phyloP scores from a whole-genome alignment of 2,888 invertebrate species.

The Scaptomyza cyrtandrae region DNA sequence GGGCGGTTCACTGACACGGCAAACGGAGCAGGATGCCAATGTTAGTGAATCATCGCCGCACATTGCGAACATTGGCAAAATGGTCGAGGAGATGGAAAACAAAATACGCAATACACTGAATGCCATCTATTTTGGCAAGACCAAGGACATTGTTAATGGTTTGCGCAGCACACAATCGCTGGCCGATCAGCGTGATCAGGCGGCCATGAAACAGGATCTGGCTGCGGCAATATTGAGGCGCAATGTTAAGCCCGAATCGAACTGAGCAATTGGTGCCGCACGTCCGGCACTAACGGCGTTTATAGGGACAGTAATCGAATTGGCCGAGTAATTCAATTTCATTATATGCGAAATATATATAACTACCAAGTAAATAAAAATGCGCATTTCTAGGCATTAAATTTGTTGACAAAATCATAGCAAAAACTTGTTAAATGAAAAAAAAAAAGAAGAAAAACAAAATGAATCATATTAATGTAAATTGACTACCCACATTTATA shows the following conservation, averaged over 20 bases:
- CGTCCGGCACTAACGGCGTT: slow-evolving; percentile 25
- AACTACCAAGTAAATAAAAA: slow-evolving; percentile 23
- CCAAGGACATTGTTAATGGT: slow-evolving; percentile 98
- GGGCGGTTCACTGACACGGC: slow-evolving; percentile 98
- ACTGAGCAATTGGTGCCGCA: slow-evolving; percentile 69
- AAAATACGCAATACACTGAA: slow-evolving; percentile 99
- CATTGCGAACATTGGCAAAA: slow-evolving; percentile 98
- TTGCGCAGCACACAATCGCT: slow-evolving; percentile 92
- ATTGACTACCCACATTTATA: slow-evolving; percentile 45
- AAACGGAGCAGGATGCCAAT: slow-evolving; percentile 95
- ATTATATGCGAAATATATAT: slow-evolving; percentile 36
- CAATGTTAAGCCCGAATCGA: slow-evolving; percentile 88
- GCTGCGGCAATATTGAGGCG: slow-evolving; percentile 93
- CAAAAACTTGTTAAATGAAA: slow-evolving; percentile 54
- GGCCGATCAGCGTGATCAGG: slow-evolving; percentile 93
- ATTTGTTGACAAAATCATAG: slow-evolving; percentile 63
- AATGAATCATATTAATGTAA: slow-evolving; percentile 54
- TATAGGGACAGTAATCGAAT: slow-evolving; percentile 41
- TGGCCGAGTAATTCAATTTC: slow-evolving; percentile 56
- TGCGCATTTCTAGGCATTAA: slow-evolving; percentile 78
- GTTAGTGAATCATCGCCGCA: slow-evolving; percentile 98
- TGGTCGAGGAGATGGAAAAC: slow-evolving; percentile 99
- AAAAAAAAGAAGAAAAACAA: neutral
- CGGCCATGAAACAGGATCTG: slow-evolving; percentile 93
- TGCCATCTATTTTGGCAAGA: slow-evolving; percentile 99